Base-by-base conservation (phyloP, 2,797 vertebrate genomes). In the Pangasius larnaudii region DNA sequence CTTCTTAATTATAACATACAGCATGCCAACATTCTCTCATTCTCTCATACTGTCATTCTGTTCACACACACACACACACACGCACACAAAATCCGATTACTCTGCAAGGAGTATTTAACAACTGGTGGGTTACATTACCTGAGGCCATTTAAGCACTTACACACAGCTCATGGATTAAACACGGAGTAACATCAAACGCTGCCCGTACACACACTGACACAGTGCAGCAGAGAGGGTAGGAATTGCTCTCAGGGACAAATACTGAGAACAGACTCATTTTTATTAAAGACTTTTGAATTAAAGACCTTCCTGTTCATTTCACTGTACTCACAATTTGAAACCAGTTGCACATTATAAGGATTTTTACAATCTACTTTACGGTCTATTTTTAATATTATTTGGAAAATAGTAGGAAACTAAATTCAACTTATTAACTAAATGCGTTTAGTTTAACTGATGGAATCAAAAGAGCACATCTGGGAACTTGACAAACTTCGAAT, bases 21-120 rank as follows among this genome's bases (percentile, higher is more conserved):
- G 61, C 11, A 85, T 59, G 71, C 8, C 49, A 77, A 67, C 27
- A 33, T 63, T 80, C 63, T 85, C 75, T 61, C 81, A 56, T 33
- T 79, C 61, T 84, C 82, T 59, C 74, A 58, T 36, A 58, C 53
- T 7, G 33, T 80, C 53, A 56, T 19, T 78, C 30, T 22, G 2
- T 49, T 49, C 22, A 24, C 39, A 13, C 39, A 75, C 72, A 24
- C 5, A 30, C 36, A 22, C 36, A 11, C 69, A 42, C 36, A 42
- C 69, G 74, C 39, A 81, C 39, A 63, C 67, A 85, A 53, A 89
- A 84, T 80, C 75, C 75, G 67, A 82, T 89, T 77, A 82, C 74
- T 65, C 69, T 74, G 72, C 65, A 53, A 71, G 77, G 53, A 87
- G 59, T 77, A 89, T 89, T 86, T 89, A 89, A 71, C 80, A 86